Conservation (phyloP, 2,888 invertebrate genomes). For the Rhyacophila evoluta region DNA sequence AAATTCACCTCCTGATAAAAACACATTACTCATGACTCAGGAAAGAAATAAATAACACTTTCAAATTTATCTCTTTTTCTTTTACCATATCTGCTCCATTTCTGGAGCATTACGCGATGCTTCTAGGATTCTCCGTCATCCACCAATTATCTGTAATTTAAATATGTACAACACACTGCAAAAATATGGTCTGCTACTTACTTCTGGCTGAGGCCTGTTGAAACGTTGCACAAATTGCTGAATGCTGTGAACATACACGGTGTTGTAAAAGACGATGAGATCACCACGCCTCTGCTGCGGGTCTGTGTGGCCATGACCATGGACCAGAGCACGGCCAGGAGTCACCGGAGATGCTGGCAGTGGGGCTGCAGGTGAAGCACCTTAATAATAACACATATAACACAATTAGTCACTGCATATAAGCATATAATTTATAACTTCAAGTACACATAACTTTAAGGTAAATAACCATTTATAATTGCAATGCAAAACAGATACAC, state of each 20-base stretch:
- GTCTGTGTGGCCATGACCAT: constrained; percentile 6
- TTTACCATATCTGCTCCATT: no score
- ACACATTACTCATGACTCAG: no score
- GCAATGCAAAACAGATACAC: no score
- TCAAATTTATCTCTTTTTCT: no score
- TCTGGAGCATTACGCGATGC: no score
- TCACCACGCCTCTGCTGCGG: constrained; percentile 79
- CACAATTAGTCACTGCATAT: not conserved
- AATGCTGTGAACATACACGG: constrained; percentile 86
- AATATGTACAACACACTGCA: no score
- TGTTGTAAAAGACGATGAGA: constrained; percentile 95
- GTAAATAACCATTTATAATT: no score
- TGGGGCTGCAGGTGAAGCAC: constrained; percentile 2
- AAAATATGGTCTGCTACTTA: not conserved
- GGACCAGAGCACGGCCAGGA: constrained; percentile 33
- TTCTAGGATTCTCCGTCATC: no score
- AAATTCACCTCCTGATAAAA: constrained; percentile 63
- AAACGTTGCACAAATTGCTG: constrained; percentile 83
- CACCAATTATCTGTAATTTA: no score
- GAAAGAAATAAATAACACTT: no score
- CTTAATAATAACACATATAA: not conserved
- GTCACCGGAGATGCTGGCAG: constrained; percentile 43
- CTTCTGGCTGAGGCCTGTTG: constrained; percentile 61
- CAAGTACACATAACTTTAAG: no score
- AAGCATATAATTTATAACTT: no score